Percentiles rank a stretch among this genome's conserved stretches.
Conservation (phyloP, 2,888 invertebrate species). For the Cheilosia variabilis region DNA sequence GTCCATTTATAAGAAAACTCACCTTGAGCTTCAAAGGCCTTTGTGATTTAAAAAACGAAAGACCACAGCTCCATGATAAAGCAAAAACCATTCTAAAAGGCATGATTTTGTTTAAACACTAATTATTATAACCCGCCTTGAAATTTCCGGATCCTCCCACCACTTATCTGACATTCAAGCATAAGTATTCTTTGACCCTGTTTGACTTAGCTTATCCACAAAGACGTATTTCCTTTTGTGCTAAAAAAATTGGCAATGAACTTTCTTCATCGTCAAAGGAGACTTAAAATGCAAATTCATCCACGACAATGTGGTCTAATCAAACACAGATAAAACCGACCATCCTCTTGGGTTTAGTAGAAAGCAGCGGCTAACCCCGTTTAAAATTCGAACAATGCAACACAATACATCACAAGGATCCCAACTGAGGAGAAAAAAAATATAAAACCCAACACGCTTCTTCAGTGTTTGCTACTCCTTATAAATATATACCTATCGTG, state of each 20-base stretch:
- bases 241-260: conserved; percentile 39
- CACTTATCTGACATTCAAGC: conserved; percentile 10
- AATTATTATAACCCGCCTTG: conserved; percentile 21
- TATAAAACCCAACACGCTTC: not conserved
- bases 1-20: too few species aligned
- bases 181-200: not conserved
- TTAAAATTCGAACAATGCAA: conserved; percentile 64
- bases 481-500: conserved; percentile 5
- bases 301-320: conserved; percentile 65
- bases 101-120: not conserved
- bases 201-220: conserved; percentile 3
- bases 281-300: conserved; percentile 64
- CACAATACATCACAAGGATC: conserved; percentile 55
- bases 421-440: conserved; percentile 1
- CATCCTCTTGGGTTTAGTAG: not conserved
- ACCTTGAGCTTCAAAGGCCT: too few species aligned
- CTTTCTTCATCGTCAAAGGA: conserved; percentile 23
- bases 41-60: too few species aligned
- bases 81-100: too few species aligned
- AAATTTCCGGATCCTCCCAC: not conserved
- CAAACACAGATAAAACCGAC: conserved; percentile 65
- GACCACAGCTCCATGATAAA: too few species aligned
- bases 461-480: conserved; percentile 15
- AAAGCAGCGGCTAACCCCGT: conserved; percentile 26
- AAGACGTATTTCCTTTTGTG: not conserved